Conservation (phyloP, 2,797 vertebrate species). For the Alectoris magna region DNA sequence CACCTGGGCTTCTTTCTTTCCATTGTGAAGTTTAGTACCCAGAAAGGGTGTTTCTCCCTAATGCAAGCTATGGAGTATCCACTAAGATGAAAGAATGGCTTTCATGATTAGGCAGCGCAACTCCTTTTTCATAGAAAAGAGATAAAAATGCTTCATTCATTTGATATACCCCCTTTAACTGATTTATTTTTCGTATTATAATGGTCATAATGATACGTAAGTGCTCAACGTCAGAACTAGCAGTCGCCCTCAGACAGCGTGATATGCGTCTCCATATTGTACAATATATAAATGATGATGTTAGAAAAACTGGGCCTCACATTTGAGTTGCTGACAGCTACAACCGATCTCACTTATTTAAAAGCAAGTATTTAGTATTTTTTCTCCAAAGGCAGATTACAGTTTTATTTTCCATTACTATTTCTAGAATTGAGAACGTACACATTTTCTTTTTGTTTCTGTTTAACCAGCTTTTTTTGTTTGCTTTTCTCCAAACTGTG, state of each 20-base stretch:
- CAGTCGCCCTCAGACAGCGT: background rate
- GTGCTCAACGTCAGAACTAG: background rate
- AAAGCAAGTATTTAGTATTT: background rate
- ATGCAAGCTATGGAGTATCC: background rate
- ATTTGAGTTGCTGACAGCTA: conserved; percentile 15
- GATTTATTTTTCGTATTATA: conserved; percentile 1
- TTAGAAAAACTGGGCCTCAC: background rate
- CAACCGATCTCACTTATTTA: conserved; percentile 1
- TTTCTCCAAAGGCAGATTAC: background rate
- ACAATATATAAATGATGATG: background rate
- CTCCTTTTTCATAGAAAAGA: background rate
- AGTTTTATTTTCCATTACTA: background rate
- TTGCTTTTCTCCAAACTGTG: background rate
- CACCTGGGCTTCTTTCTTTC: background rate
- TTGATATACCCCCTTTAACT: background rate
- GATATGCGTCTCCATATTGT: background rate
- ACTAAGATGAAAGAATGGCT: background rate
- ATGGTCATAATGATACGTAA: background rate
- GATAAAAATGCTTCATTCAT: background rate
- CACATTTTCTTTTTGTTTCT: conserved; percentile 13
- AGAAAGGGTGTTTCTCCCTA: background rate
- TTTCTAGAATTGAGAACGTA: conserved; percentile 20
- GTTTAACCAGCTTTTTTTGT: background rate
- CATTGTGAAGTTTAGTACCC: rapidly evolving
- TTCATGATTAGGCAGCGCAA: background rate